These are phyloP conservation scores for Oasisia sp. DNA, from an alignment of 2,888 invertebrate species.

Conservation along the genomic window DNA sequence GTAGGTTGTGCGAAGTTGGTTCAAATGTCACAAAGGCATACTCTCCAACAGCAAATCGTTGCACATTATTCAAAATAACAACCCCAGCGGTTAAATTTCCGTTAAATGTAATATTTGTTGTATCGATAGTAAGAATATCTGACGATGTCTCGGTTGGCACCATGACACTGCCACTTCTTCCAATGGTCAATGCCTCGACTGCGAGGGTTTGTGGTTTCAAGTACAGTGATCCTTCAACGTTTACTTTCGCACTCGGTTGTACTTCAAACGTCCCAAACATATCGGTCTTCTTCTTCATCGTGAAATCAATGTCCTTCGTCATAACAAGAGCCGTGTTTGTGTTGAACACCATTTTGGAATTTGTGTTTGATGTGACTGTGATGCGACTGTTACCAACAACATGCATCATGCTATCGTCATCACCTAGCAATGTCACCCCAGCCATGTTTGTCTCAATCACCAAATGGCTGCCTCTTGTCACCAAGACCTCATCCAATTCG, in stretches of 20 bases:
- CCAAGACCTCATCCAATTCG: constrained; percentile 38
- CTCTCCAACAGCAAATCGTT: neutral
- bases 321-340: constrained; percentile 36
- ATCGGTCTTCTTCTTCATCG: constrained; percentile 34
- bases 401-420: constrained; percentile 38
- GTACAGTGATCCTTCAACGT: neutral
- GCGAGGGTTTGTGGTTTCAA: constrained; percentile 33
- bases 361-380: constrained; percentile 32
- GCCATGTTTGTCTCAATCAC: constrained; percentile 38
- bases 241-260: neutral
- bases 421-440: constrained; percentile 35
- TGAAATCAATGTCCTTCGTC: constrained; percentile 28
- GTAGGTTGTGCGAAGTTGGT: neutral
- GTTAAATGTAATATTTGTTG: neutral
- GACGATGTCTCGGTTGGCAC: constrained; percentile 20
- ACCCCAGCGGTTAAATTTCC: neutral
- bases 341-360: constrained; percentile 36
- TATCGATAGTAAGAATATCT: neutral
- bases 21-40: neutral
- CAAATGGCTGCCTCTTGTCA: constrained; percentile 40
- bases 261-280: constrained; percentile 33
- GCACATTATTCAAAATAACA: neutral
- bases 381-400: constrained; percentile 30
- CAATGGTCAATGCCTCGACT: constrained; percentile 33
- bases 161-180: constrained; percentile 32